These are phyloP conservation scores for Pelobates cultripes DNA, from an alignment of 2,797 vertebrate species.

Conservation along the genomic window DNA sequence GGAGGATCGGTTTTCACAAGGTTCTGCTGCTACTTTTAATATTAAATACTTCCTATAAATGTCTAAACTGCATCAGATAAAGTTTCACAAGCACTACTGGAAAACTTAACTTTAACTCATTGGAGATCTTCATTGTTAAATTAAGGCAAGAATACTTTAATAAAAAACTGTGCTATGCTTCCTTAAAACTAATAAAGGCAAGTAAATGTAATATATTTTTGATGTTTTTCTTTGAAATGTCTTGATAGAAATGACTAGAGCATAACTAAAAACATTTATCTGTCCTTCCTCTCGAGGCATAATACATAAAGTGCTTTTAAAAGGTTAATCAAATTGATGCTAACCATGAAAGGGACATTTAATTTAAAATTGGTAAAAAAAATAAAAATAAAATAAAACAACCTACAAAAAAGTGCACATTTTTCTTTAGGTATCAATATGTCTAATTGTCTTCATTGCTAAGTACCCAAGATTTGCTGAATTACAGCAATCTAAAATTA, in stretches of 20 bases:
- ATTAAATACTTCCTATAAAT: slow-evolving; percentile 65
- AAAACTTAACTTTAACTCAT: slow-evolving; percentile 54
- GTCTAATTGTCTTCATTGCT: no score
- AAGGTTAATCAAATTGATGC: slow-evolving; percentile 25
- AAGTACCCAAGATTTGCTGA: no score
- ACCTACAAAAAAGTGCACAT: no score
- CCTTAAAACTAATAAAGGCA: slow-evolving; percentile 40
- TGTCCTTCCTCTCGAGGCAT: slow-evolving; percentile 20
- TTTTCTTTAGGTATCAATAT: no score
- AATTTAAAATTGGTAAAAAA: no score
- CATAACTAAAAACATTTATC: slow-evolving; percentile 41
- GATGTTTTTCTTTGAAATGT: slow-evolving; percentile 31
- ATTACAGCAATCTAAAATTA: no score
- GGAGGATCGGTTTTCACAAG: slow-evolving; percentile 64
- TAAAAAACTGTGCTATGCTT: slow-evolving; percentile 22
- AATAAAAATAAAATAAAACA: no score
- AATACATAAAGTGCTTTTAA: slow-evolving; percentile 17
- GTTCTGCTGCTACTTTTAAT: slow-evolving; percentile 64
- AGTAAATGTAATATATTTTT: slow-evolving; percentile 50
- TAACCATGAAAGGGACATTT: background rate
- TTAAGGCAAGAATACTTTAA: slow-evolving; percentile 31
- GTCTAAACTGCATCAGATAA: slow-evolving; percentile 53
- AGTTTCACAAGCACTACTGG: slow-evolving; percentile 62
- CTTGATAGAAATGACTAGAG: slow-evolving; percentile 9
- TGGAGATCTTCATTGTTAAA: slow-evolving; percentile 35